Evolutionary conservation across 2,797 vertebrate genomes (phyloP), one percentile per base, ranked within the genome.

Genomic region (Helostoma temminkii): DNA sequence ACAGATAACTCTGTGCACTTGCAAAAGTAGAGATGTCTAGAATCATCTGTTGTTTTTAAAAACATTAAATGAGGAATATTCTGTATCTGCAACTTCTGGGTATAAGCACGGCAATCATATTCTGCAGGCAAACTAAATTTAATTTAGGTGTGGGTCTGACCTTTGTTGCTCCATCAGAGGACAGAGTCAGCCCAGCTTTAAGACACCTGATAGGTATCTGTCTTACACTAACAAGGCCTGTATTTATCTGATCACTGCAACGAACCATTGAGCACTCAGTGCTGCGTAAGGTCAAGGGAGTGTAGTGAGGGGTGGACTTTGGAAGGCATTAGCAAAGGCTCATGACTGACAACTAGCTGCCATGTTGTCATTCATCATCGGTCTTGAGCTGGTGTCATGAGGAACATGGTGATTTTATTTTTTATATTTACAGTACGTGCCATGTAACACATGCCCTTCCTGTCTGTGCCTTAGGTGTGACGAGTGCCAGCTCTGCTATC

Each of bases 401-500:
- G 36, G 52, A 63, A 50, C 61, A 15, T 34, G 1, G n/a, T 5
- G 18, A 49, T 34, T 53, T 78, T 76, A 30, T 37, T 37, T 37
- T 4, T 14, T 14, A 37, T 37, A 37, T 78, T 85, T 83, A 39
- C 4, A 39, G 15, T 60, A 80, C 81, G 66, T 47, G 24, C 52
- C 62, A 36, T 11, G 16, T 84, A 61, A 85, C 63, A 26, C 25
- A 0, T 46, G 39, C n/a, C 46, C 65, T 48, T 63, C 69, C 50
- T 81, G 26, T 75, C 74, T 81, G 63, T 77, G 66, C 73, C 22
- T 65, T 82, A 99, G 98, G 88, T 99, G 98, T 92, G 98, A 99
- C 78, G 95, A 99, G 90, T 99, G 98, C 89, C 95, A 84, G 37
- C 95, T 99, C 71, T 99, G 96, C 91, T 99, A 99, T 91, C 98